Evolutionary conservation across 2,113 vertebrate species (phyloP).

Genomic region (Galeopterus variegatus): DNA sequence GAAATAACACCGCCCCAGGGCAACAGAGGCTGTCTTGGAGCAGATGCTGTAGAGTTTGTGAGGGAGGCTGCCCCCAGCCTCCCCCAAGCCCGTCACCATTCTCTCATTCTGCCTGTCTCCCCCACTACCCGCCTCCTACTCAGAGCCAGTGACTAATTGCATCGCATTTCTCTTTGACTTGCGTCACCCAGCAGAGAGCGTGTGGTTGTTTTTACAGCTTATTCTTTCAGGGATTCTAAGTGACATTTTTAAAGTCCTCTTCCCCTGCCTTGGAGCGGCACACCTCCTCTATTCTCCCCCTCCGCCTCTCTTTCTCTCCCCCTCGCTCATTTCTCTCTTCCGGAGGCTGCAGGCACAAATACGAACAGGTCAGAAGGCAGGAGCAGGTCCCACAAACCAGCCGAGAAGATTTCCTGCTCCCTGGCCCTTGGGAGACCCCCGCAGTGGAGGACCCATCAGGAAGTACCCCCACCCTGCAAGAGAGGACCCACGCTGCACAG

Average conservation of each 20-base stretch:
- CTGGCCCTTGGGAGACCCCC: not conserved
- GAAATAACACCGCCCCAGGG: not conserved
- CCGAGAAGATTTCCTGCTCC: not conserved
- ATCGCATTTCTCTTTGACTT: constrained; percentile 63
- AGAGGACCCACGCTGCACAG: not conserved
- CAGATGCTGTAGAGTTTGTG: not conserved
- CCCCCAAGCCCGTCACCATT: not conserved
- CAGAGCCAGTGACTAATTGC: constrained; percentile 84
- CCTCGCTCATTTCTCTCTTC: constrained; percentile 37
- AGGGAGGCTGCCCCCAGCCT: not conserved
- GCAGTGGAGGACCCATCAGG: not conserved
- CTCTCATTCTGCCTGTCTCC: constrained; percentile 70
- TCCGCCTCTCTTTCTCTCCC: constrained; percentile 54
- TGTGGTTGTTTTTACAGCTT: constrained; percentile 76
- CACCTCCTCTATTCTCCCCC: constrained; percentile 69
- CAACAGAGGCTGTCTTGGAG: not conserved
- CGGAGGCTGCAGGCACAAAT: not conserved
- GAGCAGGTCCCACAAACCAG: not conserved
- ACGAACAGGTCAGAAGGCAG: not conserved
- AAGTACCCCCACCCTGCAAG: not conserved
- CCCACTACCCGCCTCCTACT: constrained; percentile 81
- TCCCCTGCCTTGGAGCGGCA: constrained; percentile 62
- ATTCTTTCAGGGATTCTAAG: constrained; percentile 79
- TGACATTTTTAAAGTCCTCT: constrained; percentile 81
- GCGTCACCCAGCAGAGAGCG: constrained; percentile 80